These are phyloP conservation scores for Gulo gulo DNA, from an alignment of 2,113 vertebrate genomes.

Conservation along the genomic window DNA sequence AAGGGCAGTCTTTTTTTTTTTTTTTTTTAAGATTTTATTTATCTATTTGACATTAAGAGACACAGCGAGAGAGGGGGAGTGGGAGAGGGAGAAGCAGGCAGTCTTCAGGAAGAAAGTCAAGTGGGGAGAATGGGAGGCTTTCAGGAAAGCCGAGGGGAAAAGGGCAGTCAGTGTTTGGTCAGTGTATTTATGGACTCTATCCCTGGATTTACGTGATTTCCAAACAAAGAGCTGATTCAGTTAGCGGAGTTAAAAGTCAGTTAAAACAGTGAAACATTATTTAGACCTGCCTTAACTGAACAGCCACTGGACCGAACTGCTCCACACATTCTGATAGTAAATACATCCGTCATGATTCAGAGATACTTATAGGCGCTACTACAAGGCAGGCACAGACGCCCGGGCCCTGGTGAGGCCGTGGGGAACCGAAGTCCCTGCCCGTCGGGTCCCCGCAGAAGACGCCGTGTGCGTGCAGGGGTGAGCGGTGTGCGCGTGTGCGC, in stretches of 20 bases:
- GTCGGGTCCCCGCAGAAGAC: not conserved
- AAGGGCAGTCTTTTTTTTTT: too few relatives aligned
- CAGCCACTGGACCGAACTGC: not conserved
- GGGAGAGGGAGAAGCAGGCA: too few relatives aligned
- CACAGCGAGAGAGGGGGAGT: too few relatives aligned
- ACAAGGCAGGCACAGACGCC: not conserved
- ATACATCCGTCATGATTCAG: not conserved
- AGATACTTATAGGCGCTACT: not conserved
- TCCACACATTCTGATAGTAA: not conserved
- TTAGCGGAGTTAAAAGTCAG: not conserved
- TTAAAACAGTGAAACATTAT: not conserved
- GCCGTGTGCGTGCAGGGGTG: not conserved
- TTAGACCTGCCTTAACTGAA: not conserved
- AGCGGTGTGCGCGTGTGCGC: not conserved
- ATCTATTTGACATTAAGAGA: too few relatives aligned
- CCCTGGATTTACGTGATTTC: not conserved
- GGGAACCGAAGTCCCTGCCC: not conserved
- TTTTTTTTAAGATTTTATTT: too few relatives aligned
- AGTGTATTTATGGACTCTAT: not conserved
- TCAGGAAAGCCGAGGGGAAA: not conserved
- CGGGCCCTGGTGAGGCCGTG: not conserved
- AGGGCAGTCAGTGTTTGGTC: not conserved
- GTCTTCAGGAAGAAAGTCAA: not conserved
- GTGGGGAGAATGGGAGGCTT: not conserved
- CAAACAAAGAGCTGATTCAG: conserved; percentile 15